These are phyloP conservation scores for Mythimna loreyi DNA, from an alignment of 2,888 invertebrate species.

Conservation along the genomic window DNA sequence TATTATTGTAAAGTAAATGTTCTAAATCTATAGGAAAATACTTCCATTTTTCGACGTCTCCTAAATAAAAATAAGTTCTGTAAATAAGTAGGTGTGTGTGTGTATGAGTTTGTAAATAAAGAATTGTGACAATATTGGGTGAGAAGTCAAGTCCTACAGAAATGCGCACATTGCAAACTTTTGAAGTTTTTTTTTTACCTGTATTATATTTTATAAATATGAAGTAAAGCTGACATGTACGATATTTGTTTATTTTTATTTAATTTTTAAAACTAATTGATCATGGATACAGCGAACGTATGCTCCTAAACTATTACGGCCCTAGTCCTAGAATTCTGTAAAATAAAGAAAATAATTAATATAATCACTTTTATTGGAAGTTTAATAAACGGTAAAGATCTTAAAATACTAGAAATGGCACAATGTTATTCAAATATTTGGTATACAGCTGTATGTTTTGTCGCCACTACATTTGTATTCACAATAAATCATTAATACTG, in stretches of 20 bases:
- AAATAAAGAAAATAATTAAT: constrained; percentile 38
- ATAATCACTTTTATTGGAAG: constrained; percentile 60
- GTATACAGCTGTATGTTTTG: constrained; percentile 80
- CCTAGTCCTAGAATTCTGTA: constrained; percentile 6
- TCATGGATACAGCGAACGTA: constrained; percentile 8
- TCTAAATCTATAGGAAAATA: neutral
- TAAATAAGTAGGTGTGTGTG: constrained; percentile 19
- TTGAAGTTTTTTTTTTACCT: neutral
- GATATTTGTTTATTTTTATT: constrained; percentile 8
- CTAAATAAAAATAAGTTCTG: constrained; percentile 8
- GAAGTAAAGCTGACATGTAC: neutral
- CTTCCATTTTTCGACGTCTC: neutral
- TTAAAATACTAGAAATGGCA: constrained; percentile 63
- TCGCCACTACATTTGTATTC: constrained; percentile 50
- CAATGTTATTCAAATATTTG: constrained; percentile 73
- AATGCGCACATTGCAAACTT: constrained; percentile 24
- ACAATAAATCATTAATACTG: constrained; percentile 60
- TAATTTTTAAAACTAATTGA: constrained; percentile 8
- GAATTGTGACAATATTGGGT: constrained; percentile 24
- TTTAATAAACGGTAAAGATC: constrained; percentile 54
- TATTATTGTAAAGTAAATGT: neutral
- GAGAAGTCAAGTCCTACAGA: constrained; percentile 18
- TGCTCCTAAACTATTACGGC: neutral
- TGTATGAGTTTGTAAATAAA: constrained; percentile 39
- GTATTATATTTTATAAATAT: constrained; percentile 22